These are phyloP conservation scores for Saturnia japonica DNA, from an alignment of 2,888 invertebrate genomes.

Conservation along the genomic window DNA sequence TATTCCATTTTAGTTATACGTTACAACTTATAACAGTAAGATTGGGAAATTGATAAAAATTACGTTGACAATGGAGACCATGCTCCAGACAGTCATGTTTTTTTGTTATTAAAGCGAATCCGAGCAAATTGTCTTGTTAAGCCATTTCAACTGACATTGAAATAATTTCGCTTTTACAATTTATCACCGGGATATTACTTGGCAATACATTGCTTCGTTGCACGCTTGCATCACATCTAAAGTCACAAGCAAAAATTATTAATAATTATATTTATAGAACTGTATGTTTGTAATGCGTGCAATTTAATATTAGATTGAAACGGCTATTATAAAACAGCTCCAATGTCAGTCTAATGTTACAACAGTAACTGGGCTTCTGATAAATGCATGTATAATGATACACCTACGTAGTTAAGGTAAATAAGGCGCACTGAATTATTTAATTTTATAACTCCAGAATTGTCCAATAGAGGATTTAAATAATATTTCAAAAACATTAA, in stretches of 20 bases:
- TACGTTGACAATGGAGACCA: too few relatives aligned
- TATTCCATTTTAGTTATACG: too few relatives aligned
- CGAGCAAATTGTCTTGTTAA: too few relatives aligned
- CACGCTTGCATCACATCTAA: background rate
- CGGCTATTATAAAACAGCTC: conserved; percentile 12
- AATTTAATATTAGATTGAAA: conserved; percentile 17
- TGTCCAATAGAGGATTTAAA: background rate
- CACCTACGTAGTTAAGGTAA: background rate
- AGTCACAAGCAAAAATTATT: background rate
- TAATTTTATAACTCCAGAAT: background rate
- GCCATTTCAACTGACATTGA: too few relatives aligned
- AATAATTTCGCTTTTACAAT: too few relatives aligned
- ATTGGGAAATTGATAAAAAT: too few relatives aligned
- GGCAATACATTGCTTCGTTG: background rate
- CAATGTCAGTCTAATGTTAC: conserved; percentile 11
- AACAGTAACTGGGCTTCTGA: conserved; percentile 15
- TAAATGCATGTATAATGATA: background rate
- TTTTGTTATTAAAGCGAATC: too few relatives aligned
- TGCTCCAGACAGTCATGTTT: too few relatives aligned
- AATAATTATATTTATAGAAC: background rate
- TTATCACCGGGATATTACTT: background rate
- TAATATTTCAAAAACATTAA: background rate
- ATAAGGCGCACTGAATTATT: background rate
- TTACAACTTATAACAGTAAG: too few relatives aligned
- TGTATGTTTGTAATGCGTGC: background rate